phyloP scores from a whole-genome alignment of 2,113 vertebrate genomes.

The Cygnus buccinator region DNA sequence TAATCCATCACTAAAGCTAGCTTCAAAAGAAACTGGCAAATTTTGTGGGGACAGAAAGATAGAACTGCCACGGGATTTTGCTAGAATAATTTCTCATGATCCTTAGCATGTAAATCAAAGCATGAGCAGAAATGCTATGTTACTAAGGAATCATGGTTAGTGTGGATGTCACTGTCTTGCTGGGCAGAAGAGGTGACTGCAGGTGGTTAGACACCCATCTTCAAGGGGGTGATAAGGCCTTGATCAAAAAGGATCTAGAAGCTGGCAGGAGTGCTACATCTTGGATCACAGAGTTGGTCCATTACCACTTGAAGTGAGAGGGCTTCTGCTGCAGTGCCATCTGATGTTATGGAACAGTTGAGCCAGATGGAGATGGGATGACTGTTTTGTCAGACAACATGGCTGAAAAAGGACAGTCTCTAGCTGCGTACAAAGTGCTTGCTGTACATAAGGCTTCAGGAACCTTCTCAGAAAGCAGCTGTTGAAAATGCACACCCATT shows the following conservation, averaged over 20 bases:
- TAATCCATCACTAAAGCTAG: not conserved
- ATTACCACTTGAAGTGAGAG: accelerated
- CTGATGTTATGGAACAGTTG: not conserved
- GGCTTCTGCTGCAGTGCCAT: not conserved
- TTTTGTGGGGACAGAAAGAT: not conserved
- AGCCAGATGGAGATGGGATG: accelerated
- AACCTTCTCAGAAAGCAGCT: not conserved
- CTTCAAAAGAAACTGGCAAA: not conserved
- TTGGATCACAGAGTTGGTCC: no score
- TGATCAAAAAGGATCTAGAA: not conserved
- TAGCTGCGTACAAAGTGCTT: not conserved
- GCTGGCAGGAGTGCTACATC: not conserved
- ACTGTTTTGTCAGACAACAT: not conserved
- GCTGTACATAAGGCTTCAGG: not conserved
- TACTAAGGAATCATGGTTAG: not conserved
- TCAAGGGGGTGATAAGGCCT: not conserved
- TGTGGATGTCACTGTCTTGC: not conserved
- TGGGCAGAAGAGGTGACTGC: not conserved
- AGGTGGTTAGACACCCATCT: not conserved
- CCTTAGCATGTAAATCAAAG: accelerated
- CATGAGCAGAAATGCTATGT: not conserved
- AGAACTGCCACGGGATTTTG: not conserved
- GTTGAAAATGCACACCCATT: not conserved
- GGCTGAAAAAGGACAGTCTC: not conserved
- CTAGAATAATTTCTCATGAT: not conserved